Conservation (phyloP, 2,113 vertebrate genomes). For the Crypturellus undulatus region DNA sequence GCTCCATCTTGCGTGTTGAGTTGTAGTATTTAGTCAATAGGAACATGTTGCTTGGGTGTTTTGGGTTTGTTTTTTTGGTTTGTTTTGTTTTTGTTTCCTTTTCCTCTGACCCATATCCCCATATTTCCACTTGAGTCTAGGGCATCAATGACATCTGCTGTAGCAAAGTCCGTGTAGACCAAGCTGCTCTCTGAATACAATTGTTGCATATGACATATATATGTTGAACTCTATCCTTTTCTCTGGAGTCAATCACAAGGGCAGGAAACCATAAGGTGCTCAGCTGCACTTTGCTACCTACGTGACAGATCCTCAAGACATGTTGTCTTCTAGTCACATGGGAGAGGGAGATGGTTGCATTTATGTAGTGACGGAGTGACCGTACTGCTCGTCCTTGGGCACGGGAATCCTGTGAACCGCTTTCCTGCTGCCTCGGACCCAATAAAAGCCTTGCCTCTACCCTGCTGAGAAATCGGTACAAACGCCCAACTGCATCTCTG, state of each 20-base stretch:
- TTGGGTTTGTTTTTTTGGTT: too few species aligned
- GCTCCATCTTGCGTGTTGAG: accelerated
- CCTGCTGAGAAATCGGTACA: accelerated
- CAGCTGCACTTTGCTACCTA: neutral
- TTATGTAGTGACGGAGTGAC: neutral
- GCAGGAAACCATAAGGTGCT: neutral
- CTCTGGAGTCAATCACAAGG: neutral
- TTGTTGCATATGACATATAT: neutral
- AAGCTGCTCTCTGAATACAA: neutral
- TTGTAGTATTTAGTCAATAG: neutral
- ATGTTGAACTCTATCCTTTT: neutral
- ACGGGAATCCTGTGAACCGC: neutral
- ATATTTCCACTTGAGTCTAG: neutral
- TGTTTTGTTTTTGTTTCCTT: neutral
- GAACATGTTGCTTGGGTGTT: neutral
- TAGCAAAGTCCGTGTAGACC: neutral
- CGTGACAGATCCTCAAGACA: neutral
- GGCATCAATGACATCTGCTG: neutral
- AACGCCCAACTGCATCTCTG: neutral
- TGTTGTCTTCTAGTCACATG: neutral
- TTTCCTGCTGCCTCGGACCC: neutral
- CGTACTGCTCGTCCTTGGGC: neutral
- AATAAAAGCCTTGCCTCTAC: neutral
- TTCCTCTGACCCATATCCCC: neutral
- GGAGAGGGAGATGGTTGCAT: neutral